Evolutionary conservation across 2,888 invertebrate genomes (phyloP).

Genomic region (Iselma pallidipennis): DNA sequence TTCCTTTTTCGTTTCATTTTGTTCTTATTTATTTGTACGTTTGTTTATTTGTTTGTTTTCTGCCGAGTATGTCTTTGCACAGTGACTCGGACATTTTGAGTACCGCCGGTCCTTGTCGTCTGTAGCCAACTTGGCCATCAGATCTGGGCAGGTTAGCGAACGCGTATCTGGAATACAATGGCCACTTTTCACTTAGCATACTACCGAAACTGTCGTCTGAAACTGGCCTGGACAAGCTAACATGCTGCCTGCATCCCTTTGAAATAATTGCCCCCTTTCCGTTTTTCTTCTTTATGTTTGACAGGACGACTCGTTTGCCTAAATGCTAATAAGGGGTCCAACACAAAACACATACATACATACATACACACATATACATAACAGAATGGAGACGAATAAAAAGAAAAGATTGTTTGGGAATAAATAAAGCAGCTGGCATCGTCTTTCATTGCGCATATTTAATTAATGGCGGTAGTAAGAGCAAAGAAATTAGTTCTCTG

Average conservation of each 20-base stretch:
- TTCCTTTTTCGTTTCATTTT: background rate
- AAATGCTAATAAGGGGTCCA: slow-evolving; percentile 48
- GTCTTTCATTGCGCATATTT: slow-evolving; percentile 6
- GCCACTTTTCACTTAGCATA: slow-evolving; percentile 55
- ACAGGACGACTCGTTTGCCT: slow-evolving; percentile 42
- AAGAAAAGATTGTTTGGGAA: background rate
- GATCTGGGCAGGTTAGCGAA: slow-evolving; percentile 33
- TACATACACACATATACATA: slow-evolving; percentile 18
- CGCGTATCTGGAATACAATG: slow-evolving; percentile 50
- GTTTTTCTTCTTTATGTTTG: slow-evolving; percentile 20
- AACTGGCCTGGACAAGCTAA: slow-evolving; percentile 29
- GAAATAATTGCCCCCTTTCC: slow-evolving; percentile 50
- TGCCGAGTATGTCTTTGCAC: background rate
- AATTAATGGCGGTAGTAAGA: slow-evolving; percentile 4
- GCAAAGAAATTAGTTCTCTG: slow-evolving; percentile 13
- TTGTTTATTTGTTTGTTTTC: background rate
- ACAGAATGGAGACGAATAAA: slow-evolving; percentile 16
- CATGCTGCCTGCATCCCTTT: slow-evolving; percentile 38
- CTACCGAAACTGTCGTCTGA: slow-evolving; percentile 50
- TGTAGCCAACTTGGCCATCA: slow-evolving; percentile 13
- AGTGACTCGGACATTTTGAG: slow-evolving; percentile 4
- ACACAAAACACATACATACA: slow-evolving; percentile 28
- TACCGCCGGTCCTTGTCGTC: slow-evolving; percentile 6
- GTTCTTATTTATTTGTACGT: background rate
- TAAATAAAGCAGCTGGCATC: slow-evolving; percentile 1